Conservation (phyloP, 2,888 invertebrate species). For the Pterostichus madidus region DNA sequence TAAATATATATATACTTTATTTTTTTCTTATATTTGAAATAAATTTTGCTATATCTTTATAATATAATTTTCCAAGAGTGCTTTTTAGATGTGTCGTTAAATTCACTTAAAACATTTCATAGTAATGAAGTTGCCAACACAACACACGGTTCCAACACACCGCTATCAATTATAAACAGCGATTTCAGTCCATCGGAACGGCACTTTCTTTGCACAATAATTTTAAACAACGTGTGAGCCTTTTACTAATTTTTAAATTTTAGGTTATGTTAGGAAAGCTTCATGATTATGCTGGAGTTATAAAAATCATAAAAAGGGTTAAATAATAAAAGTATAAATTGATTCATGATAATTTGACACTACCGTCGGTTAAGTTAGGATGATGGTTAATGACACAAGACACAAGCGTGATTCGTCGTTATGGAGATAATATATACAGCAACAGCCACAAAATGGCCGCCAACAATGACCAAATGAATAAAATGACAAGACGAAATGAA, state of each 20-base stretch:
- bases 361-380: slow-evolving; percentile 2
- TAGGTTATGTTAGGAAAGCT: slow-evolving; percentile 66
- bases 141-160: slow-evolving; percentile 62
- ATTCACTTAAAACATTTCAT: slow-evolving; percentile 55
- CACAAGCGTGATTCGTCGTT: slow-evolving; percentile 41
- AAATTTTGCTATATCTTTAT: slow-evolving; percentile 65
- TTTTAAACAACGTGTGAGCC: slow-evolving; percentile 55
- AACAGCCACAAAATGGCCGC: neutral
- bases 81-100: slow-evolving; percentile 60
- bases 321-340: slow-evolving; percentile 45
- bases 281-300: slow-evolving; percentile 55
- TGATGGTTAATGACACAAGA: slow-evolving; percentile 52
- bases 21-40: slow-evolving; percentile 63
- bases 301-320: slow-evolving; percentile 51
- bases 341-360: slow-evolving; percentile 4
- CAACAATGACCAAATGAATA: slow-evolving; percentile 5
- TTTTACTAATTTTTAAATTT: slow-evolving; percentile 44
- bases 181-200: slow-evolving; percentile 64
- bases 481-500: slow-evolving; percentile 13
- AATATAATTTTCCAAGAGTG: slow-evolving; percentile 60
- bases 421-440: slow-evolving; percentile 35
- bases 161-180: slow-evolving; percentile 28
- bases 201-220: slow-evolving; percentile 59
- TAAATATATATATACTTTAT: slow-evolving; percentile 64
- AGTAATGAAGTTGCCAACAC: slow-evolving; percentile 41